Percentiles rank a stretch among this genome's conserved stretches.
Conservation (phyloP, 2,113 vertebrate genomes). For the Sula dactylatra region DNA sequence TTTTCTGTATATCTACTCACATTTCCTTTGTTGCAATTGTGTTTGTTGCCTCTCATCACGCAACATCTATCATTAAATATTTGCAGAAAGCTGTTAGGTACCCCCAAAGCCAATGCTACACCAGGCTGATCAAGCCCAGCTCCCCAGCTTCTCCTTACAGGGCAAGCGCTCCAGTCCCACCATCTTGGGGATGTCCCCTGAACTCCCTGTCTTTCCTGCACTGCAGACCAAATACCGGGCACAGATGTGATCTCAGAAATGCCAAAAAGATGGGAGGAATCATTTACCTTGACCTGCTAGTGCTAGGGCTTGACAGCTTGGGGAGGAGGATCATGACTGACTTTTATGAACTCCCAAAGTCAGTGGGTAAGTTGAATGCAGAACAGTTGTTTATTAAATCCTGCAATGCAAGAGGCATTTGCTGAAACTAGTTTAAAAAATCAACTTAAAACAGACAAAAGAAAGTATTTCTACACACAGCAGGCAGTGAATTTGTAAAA, state of each 20-base stretch:
- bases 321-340: background rate
- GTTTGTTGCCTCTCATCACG: background rate
- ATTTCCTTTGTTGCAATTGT: background rate
- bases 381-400: background rate
- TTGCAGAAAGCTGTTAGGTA: background rate
- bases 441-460: background rate
- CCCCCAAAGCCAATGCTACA: background rate
- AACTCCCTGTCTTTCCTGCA: background rate
- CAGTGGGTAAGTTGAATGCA: background rate
- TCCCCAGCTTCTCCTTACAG: background rate
- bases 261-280: background rate
- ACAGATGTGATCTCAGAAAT: background rate
- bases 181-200: background rate
- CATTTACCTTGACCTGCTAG: background rate
- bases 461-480: background rate
- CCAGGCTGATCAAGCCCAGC: background rate
- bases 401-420: background rate
- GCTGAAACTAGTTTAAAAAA: background rate
- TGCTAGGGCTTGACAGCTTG: background rate
- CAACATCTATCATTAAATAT: background rate
- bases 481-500: background rate
- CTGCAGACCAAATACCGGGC: background rate
- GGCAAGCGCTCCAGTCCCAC: accelerated
- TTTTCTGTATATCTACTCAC: background rate
- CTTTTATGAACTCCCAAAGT: background rate